Conservation (phyloP, 2,797 vertebrate genomes). For the Chiloscyllium punctatum region DNA sequence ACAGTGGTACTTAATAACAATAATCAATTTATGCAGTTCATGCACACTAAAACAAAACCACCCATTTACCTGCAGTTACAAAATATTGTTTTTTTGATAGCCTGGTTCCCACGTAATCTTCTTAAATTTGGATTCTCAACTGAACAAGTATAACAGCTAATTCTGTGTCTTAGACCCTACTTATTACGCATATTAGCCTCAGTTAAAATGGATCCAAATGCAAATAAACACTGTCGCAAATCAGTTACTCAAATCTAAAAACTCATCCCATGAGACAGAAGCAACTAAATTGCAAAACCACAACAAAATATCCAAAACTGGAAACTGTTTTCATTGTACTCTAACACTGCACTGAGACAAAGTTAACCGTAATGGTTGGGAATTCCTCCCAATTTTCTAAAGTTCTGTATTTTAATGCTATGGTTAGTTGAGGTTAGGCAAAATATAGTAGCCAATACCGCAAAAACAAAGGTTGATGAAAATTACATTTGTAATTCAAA, state of each 20-base stretch:
- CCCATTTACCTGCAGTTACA: not conserved
- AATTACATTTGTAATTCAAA: not conserved
- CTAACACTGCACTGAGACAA: not conserved
- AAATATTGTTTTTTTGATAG: not conserved
- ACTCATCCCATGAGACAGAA: not conserved
- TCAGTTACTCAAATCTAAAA: not conserved
- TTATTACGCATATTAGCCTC: not conserved
- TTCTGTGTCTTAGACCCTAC: too few relatives aligned
- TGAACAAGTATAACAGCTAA: not conserved
- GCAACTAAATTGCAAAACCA: not conserved
- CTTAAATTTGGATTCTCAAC: not conserved
- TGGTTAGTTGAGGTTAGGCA: not conserved
- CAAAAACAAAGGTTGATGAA: not conserved
- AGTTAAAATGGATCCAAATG: not conserved
- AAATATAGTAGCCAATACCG: not conserved
- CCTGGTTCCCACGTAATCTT: not conserved
- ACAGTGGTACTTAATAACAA: too few relatives aligned
- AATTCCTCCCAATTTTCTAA: not conserved
- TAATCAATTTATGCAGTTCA: not conserved
- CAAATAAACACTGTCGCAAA: not conserved
- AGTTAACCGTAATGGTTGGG: not conserved
- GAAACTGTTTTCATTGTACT: not conserved
- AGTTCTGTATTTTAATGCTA: not conserved
- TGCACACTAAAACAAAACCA: too few relatives aligned
- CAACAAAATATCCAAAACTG: not conserved